These are phyloP conservation scores for Drosophila austrosaltans DNA, from an alignment of 2,888 invertebrate species.

Conservation along the genomic window DNA sequence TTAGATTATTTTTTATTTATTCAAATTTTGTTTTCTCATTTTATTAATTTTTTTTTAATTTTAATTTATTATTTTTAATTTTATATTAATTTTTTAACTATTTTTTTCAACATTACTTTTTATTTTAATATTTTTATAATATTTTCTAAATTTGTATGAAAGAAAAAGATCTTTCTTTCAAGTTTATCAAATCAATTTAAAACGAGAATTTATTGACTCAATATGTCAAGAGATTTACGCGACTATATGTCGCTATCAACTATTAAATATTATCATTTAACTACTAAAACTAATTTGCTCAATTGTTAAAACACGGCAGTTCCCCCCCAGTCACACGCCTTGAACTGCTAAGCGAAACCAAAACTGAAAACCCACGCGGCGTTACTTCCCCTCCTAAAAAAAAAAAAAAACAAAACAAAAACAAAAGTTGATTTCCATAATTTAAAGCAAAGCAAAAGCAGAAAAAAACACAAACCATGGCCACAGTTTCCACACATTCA, in stretches of 20 bases:
- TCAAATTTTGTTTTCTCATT: too few species aligned
- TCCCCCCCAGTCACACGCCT: background rate
- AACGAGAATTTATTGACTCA: background rate
- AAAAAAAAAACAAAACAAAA: slow-evolving; percentile 24
- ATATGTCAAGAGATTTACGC: background rate
- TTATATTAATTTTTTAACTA: too few species aligned
- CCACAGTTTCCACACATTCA: too few species aligned
- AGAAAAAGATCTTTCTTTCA: background rate
- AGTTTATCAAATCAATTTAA: background rate
- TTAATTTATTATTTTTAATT: too few species aligned
- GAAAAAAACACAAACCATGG: slow-evolving; percentile 22
- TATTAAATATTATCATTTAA: background rate
- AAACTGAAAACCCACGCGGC: slow-evolving; percentile 25
- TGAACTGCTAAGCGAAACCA: slow-evolving; percentile 15
- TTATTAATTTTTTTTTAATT: too few species aligned
- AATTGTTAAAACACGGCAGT: slow-evolving; percentile 11
- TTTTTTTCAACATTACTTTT: too few species aligned
- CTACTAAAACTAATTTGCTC: slow-evolving; percentile 25
- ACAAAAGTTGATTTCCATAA: slow-evolving; percentile 42
- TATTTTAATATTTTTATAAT: too few species aligned
- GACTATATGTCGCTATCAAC: background rate
- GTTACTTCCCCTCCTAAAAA: slow-evolving; percentile 22
- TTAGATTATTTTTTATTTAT: too few species aligned
- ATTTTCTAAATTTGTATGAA: too few species aligned
- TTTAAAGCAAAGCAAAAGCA: slow-evolving; percentile 49